Conservation (phyloP, 2,113 vertebrate genomes). For the Stercorarius parasiticus region DNA sequence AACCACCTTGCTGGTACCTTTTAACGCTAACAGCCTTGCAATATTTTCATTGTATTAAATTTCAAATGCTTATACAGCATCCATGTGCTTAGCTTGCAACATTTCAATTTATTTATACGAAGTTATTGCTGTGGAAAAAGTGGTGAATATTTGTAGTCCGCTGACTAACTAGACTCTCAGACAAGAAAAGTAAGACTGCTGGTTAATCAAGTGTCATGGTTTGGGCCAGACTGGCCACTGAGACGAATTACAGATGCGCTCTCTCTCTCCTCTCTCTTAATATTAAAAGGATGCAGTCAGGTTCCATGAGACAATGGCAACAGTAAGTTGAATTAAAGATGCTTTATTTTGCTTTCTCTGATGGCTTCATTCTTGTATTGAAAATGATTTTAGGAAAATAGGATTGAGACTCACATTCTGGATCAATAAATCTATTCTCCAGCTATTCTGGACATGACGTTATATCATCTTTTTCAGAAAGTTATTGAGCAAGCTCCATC, state of each 20-base stretch:
- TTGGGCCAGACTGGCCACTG: background rate
- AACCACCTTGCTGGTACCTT: conserved; percentile 52
- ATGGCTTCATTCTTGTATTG: background rate
- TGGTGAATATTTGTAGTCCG: background rate
- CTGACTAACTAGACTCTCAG: background rate
- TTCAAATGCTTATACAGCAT: conserved; percentile 56
- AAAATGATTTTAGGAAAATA: conserved; percentile 16
- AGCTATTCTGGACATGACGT: background rate
- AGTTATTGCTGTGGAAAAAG: conserved; percentile 34
- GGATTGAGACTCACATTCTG: background rate
- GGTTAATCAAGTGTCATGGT: background rate
- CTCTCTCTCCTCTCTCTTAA: background rate
- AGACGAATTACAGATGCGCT: background rate
- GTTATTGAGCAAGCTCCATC: background rate
- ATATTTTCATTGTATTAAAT: conserved; percentile 34
- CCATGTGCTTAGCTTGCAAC: conserved; percentile 74
- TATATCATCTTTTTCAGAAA: background rate
- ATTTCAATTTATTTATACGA: conserved; percentile 67
- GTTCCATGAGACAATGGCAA: background rate
- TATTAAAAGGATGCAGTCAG: background rate
- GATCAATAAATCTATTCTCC: conserved; percentile 3
- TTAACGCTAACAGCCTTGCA: conserved; percentile 30
- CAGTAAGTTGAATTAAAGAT: background rate
- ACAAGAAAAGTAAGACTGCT: background rate
- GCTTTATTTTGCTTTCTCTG: conserved; percentile 9